phyloP scores from a whole-genome alignment of 92 coral and sea anemone species.

The Palythoa grandiflora region DNA sequence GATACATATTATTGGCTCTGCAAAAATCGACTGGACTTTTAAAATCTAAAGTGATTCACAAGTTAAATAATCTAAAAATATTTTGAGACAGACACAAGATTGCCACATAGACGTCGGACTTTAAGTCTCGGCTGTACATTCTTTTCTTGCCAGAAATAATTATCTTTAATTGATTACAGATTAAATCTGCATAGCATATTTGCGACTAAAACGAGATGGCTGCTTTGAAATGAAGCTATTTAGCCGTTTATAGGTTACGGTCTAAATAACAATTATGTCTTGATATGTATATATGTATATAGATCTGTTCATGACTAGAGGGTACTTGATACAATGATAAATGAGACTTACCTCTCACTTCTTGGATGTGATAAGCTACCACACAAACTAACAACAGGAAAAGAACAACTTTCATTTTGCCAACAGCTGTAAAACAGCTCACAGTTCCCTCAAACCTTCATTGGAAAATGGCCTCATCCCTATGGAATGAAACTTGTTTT shows the following conservation, averaged over 20 bases:
- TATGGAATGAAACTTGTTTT: slow-evolving; percentile 42
- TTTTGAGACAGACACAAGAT: too few species aligned
- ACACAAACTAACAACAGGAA: slow-evolving; percentile 23
- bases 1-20: too few species aligned
- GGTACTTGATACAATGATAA: background rate
- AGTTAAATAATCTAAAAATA: too few species aligned
- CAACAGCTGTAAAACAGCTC: slow-evolving; percentile 29
- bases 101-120: background rate
- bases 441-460: slow-evolving; percentile 37
- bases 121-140: background rate
- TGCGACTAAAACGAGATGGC: background rate
- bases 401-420: slow-evolving; percentile 37
- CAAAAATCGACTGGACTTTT: too few species aligned
- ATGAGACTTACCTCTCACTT: background rate
- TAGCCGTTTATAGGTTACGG: background rate
- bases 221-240: background rate
- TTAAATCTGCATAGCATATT: too few species aligned
- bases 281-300: background rate
- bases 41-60: too few species aligned
- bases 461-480: slow-evolving; percentile 39
- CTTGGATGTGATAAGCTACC: slow-evolving; percentile 23
- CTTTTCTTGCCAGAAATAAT: background rate
- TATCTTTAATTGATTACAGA: too few species aligned
- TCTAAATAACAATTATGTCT: background rate
- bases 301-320: background rate